Base-by-base conservation (phyloP, 2,113 vertebrate species). In the Tyrannus savana region DNA sequence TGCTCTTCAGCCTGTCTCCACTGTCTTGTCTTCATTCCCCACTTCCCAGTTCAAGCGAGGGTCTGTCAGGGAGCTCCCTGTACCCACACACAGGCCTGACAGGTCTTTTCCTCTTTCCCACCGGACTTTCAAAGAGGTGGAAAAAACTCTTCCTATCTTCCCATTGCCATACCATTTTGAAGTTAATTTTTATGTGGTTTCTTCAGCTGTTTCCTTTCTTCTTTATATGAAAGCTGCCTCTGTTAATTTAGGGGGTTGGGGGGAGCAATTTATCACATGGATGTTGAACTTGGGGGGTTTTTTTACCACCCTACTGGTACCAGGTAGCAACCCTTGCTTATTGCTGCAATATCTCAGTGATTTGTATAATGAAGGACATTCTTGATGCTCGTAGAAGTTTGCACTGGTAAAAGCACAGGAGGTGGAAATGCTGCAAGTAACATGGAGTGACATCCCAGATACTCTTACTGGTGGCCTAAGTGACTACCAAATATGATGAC, bases 101-200 rank as follows among this genome's bases (percentile, higher is more conserved):
- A 6, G 21, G 35, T 60, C 39, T 59, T 49, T 24, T 71, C 3
- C 2, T 3, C 15, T 59, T 84, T 14, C 21, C 49, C 60, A 2
- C 4, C 22, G 37, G 27, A 7, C 47, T 75, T 64, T 59, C 53
- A 69, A 53, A 76, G 10, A 17, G 47, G 27, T 46, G 23, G 9
- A 21, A 5, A 76, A 86, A 91, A 5, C n/a, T 42, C 12, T 41
- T 37, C 39, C 15, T 37, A 7, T n/a, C 30, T 52, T 84, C 46
- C 19, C 11, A 46, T 25, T 2, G 3, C 31, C 0, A 0, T 53
- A 21, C 31, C 4, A 0, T 68, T 94, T 86, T 23, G 15, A 64
- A 72, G n/a, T 75, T 25, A 13, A 9, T 24, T 58, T 81, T 60
- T 6, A 12, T 39, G n/a, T 52, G 19, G 3, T 58, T 76, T 23